Evolutionary conservation across 2,797 vertebrate species (phyloP).

Genomic region (Chaenodraco wilsoni): DNA sequence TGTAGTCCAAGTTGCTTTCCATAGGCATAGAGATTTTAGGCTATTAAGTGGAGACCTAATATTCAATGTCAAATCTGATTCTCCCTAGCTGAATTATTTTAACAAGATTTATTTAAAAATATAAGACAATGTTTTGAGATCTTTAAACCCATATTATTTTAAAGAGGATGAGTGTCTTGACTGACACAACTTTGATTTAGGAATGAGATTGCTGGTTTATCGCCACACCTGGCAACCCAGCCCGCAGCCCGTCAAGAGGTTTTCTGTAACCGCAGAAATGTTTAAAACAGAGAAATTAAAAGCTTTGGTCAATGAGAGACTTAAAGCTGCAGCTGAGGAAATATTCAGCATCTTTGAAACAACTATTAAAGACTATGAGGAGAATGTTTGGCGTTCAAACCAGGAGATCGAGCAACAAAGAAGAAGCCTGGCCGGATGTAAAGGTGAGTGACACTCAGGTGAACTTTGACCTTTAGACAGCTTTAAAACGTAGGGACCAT

Average conservation of each 20-base stretch:
- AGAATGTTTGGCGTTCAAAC: constrained; percentile 20
- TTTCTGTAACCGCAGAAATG: constrained; percentile 24
- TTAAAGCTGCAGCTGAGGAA: constrained; percentile 48
- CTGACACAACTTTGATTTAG: too few species aligned
- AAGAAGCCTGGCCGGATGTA: not conserved
- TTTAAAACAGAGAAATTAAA: constrained; percentile 19
- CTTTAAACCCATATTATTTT: not conserved
- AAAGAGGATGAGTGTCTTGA: not conserved
- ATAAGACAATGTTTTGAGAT: not conserved
- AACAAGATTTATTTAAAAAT: not conserved
- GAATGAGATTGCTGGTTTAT: too few species aligned
- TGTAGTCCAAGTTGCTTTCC: too few species aligned
- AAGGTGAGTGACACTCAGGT: constrained; percentile 20
- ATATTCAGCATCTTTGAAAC: constrained; percentile 56
- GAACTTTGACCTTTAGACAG: not conserved
- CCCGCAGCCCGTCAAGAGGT: not conserved
- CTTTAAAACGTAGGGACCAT: too few species aligned
- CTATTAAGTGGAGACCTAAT: too few species aligned
- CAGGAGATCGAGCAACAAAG: constrained; percentile 3
- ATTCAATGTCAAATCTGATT: too few species aligned
- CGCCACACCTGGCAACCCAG: too few species aligned
- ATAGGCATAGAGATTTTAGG: too few species aligned
- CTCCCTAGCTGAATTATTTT: too few species aligned
- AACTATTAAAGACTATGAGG: constrained; percentile 44
- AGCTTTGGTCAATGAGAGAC: constrained; percentile 38